Evolutionary conservation across 2,888 invertebrate species (phyloP).

Genomic region (Invenusta paracnida): DNA sequence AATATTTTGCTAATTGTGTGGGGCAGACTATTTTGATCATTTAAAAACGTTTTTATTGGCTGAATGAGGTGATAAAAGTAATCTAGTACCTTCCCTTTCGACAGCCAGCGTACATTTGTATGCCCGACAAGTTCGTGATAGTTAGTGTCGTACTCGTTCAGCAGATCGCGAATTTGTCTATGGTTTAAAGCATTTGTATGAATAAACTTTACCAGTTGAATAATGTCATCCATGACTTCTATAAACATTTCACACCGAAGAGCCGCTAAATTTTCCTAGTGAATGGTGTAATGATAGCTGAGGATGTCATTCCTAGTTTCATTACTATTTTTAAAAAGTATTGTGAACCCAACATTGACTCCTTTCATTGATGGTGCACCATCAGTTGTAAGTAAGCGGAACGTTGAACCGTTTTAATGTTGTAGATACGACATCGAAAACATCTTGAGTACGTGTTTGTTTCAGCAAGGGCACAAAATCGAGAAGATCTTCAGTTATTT

Average conservation of each 20-base stretch:
- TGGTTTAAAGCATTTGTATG: constrained; percentile 34
- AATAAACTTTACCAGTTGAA: constrained; percentile 28
- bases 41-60: constrained; percentile 15
- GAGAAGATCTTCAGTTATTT: constrained; percentile 34
- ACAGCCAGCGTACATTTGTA: constrained; percentile 35
- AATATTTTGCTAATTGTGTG: neutral
- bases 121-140: constrained; percentile 29
- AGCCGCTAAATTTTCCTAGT: constrained; percentile 35
- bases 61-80: neutral
- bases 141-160: constrained; percentile 20
- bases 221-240: constrained; percentile 26
- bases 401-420: neutral
- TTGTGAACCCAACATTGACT: constrained; percentile 3
- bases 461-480: constrained; percentile 2
- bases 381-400: constrained; percentile 16
- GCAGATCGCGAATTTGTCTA: constrained; percentile 28
- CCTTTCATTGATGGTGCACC: constrained; percentile 34
- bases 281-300: constrained; percentile 39
- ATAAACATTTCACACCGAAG: constrained; percentile 24
- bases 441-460: constrained; percentile 36
- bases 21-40: neutral
- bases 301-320: constrained; percentile 36
- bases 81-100: constrained; percentile 14
- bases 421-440: constrained; percentile 1
- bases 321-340: constrained; percentile 31